Conservation (phyloP, 2,113 vertebrate species). For the Apteryx mantelli region DNA sequence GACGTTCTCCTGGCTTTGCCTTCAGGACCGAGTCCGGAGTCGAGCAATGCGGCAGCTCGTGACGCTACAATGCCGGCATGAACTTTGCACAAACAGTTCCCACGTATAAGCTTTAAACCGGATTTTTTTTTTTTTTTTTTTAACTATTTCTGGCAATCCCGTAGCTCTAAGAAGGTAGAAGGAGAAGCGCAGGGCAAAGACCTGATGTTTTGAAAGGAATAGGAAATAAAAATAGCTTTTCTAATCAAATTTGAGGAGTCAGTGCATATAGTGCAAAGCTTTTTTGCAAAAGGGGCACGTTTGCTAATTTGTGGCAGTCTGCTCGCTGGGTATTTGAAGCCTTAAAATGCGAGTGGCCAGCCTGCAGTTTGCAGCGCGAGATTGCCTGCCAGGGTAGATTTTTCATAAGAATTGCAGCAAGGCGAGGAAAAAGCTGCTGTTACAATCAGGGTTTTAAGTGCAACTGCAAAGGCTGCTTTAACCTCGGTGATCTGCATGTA, state of each 20-base stretch:
- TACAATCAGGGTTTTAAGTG: background rate
- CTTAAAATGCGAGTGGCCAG: background rate
- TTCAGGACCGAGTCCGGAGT: too few species aligned
- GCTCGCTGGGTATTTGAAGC: too few species aligned
- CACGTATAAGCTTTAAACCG: background rate
- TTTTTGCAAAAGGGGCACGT: too few species aligned
- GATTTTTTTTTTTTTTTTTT: background rate
- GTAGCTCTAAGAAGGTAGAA: background rate
- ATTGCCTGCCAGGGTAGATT: background rate
- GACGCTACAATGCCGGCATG: rapidly evolving
- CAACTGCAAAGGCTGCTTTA: background rate
- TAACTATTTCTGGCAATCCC: background rate
- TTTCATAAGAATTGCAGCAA: background rate
- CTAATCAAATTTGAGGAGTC: background rate
- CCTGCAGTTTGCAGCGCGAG: background rate
- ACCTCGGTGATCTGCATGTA: background rate
- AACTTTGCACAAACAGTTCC: background rate
- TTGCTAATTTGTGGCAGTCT: too few species aligned
- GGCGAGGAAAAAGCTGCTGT: background rate
- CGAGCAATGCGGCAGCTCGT: background rate
- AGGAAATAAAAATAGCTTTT: background rate
- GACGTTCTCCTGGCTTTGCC: background rate
- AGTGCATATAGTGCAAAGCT: background rate
- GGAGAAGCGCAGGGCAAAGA: background rate
- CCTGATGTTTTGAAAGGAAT: background rate